Base-by-base conservation (phyloP, 2,797 vertebrate genomes). In the Pseudotriccus pelzelni region DNA sequence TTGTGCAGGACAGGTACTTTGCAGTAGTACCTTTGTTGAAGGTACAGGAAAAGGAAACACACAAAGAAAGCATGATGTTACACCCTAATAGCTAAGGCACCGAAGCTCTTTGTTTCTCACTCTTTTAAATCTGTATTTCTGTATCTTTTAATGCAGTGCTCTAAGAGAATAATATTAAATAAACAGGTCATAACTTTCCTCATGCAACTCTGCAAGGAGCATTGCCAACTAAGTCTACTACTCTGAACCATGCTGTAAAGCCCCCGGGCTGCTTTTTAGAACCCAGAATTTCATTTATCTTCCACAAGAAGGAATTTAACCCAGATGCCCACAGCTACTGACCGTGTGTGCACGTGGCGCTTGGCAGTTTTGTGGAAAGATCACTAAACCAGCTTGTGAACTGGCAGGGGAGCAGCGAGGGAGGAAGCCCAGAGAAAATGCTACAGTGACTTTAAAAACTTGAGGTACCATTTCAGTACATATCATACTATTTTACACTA, bases 291-390 rank as follows among this genome's bases (percentile, higher is more conserved):
- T 70, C 20, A 66, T 46, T 14, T 22, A 9, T 36, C 43, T 60
- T 83, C 27, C 77, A 55, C 56, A 50, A 63, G 64, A 72, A 36
- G 30, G 21, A 70, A 83, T 1, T 21, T 15, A 79, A 47, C 24
- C 8, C 53, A 39, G 27, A 32, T 2, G 6, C 10, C 37, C 18
- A 0, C 0, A n/a, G 10, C 27, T 44, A 69, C 36, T 17, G 17
- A 39, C 4, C 11, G 13, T 1, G 6, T 41, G 41, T 78, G 20
- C 18, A 55, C 2, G 41, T 14, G 37, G 67, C 0, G 0, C 25
- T 44, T 74, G 36, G 37, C 58, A 70, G 62, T 46, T 60, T 32
- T 66, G 46, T 28, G 36, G 41, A 11, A 44, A 59, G 37, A 18
- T 2, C 46, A 6, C 44, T 28, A 34, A 47, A 41, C 23, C 30